Evolutionary conservation across 2,113 vertebrate species (phyloP), one percentile per base, ranked within the genome.

Genomic region (Sinocyclocheilus anophthalmus): DNA sequence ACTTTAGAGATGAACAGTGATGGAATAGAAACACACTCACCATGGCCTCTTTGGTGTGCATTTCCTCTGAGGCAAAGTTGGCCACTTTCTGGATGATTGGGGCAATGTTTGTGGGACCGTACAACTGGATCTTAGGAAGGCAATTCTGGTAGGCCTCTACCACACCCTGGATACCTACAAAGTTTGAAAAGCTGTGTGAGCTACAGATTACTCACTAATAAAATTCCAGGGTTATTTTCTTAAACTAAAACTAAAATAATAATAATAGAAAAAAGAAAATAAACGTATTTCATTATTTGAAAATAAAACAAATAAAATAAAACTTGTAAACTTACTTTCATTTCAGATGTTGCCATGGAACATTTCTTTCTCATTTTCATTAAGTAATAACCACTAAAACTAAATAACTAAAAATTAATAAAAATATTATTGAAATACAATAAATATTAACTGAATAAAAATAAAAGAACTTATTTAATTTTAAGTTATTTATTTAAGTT

Each of bases 51-150:
- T 97, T 97, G 88, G 97, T 98, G 92, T 99, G 97, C 42, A 96
- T 96, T 91, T 98, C 97, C 92, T 98, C 97, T 0, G 98, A 99
- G 1, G 97, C 98, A 0, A 97, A 97, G 86, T 95, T 95, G 87
- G 97, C 97, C 12, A 99, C 97, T 91, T 99, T 99, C 92, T 98
- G 97, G 88, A 99, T 99, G 93, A 99, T 99, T 86, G 97, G 98
- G 53, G 98, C 97, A 11, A 99, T 99, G 93, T 99, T 99, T 81
- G 98, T 99, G 0, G 98, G 98, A 0, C 98, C 97, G 0, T 99
- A 99, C 4, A 99, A 96, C 88, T 98, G 97, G 87, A 99, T 95
- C 87, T 97, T 99, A 0, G 98, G 98, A 45, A 99, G 96, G 87
- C 98, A 99, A 92, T 95, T 98, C 93, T 99, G 98, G 87, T 99